phyloP scores from a whole-genome alignment of 2,797 vertebrate genomes.

The Schizothorax lantsangensis region DNA sequence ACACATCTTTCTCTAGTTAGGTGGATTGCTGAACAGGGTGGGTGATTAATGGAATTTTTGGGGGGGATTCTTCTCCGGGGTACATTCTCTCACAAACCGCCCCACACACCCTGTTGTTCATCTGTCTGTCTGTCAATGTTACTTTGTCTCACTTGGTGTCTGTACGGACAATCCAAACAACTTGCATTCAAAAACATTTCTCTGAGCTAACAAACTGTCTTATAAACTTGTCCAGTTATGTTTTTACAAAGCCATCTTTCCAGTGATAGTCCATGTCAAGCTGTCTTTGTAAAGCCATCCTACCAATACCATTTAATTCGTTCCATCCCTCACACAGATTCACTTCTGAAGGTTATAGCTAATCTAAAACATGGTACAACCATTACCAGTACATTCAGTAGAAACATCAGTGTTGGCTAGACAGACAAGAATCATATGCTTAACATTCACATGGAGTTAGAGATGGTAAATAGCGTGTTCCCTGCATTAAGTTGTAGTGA shows the following conservation, averaged over 20 bases:
- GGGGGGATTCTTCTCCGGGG: conserved; percentile 17
- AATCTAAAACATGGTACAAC: conserved; percentile 31
- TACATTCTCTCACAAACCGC: conserved; percentile 26
- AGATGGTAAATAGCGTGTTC: background rate
- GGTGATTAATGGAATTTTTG: conserved; percentile 56
- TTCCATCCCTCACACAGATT: conserved; percentile 35
- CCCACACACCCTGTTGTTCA: conserved; percentile 15
- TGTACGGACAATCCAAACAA: conserved; percentile 5
- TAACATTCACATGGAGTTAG: background rate
- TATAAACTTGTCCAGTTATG: conserved; percentile 53
- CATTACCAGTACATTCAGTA: conserved; percentile 23
- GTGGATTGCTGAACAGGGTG: conserved; percentile 40
- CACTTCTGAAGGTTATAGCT: conserved; percentile 31
- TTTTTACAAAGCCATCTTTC: conserved; percentile 49
- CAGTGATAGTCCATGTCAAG: conserved; percentile 35
- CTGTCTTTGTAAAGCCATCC: conserved; percentile 24
- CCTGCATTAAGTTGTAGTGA: background rate
- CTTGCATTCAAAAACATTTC: conserved; percentile 21
- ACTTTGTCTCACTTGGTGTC: conserved; percentile 14
- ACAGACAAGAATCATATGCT: conserved; percentile 12
- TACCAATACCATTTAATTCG: conserved; percentile 31
- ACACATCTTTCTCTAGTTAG: conserved; percentile 67
- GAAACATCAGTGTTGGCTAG: conserved; percentile 16
- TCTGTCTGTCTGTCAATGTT: conserved; percentile 25
- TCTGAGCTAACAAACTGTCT: conserved; percentile 41